These are phyloP conservation scores for Wasmannia auropunctata DNA, from an alignment of 1,140 invertebrate species.

Conservation along the genomic window DNA sequence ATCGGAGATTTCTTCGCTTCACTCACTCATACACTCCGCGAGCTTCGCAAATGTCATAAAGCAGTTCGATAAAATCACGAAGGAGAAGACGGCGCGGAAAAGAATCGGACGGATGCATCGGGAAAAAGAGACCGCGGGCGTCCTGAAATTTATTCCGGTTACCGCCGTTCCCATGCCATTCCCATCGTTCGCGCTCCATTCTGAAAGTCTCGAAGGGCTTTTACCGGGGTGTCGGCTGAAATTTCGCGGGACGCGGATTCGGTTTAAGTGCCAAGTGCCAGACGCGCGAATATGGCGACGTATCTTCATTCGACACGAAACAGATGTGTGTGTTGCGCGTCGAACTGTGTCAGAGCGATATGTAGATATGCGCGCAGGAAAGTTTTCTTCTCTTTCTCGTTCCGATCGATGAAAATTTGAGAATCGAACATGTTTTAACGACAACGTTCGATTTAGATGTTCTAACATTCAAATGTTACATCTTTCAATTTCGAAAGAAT, in stretches of 20 bases:
- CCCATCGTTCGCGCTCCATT: not conserved
- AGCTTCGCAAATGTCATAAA: conserved; percentile 32
- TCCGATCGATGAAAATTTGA: not conserved
- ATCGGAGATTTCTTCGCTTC: not conserved
- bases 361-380: not conserved
- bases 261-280: conserved; percentile 37
- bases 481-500: conserved; percentile 18
- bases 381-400: not conserved
- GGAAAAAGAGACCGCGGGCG: not conserved
- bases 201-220: conserved; percentile 25
- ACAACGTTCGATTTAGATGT: not conserved
- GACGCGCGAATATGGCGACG: not conserved
- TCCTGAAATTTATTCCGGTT: conserved; percentile 31
- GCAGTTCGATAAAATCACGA: not conserved
- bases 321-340: not conserved
- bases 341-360: no score
- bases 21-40: not conserved
- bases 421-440: not conserved
- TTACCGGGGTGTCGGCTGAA: conserved; percentile 31
- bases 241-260: conserved; percentile 10
- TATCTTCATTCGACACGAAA: conserved; percentile 24
- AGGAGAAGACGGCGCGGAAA: not conserved
- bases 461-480: not conserved
- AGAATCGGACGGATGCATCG: conserved; percentile 26
- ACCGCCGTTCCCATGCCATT: not conserved